These are phyloP conservation scores for Nephila pilipes DNA, from an alignment of 1,140 invertebrate genomes.

Conservation along the genomic window DNA sequence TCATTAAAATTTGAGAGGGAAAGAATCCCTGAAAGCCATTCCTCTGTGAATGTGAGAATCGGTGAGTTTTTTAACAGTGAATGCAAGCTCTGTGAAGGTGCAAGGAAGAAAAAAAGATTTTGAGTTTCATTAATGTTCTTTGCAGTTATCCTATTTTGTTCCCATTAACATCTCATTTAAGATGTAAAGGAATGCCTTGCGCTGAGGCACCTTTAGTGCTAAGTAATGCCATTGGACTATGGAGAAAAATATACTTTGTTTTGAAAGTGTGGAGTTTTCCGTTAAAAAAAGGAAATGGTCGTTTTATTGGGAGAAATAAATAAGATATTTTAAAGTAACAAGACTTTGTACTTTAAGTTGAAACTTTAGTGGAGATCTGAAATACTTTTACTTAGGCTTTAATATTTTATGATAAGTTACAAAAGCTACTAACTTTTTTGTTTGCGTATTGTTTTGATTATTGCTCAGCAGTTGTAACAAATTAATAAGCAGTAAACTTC, in stretches of 20 bases:
- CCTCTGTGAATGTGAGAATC: background rate
- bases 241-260: background rate
- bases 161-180: background rate
- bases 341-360: no score
- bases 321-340: no score
- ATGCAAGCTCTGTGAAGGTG: background rate
- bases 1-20: slow-evolving; percentile 37
- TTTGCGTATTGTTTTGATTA: no score
- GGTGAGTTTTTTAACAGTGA: background rate
- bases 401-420: no score
- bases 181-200: background rate
- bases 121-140: background rate
- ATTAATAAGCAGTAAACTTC: no score
- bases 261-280: background rate
- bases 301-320: background rate
- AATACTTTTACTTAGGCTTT: no score
- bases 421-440: no score
- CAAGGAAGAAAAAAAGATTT: background rate
- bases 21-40: background rate
- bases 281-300: background rate
- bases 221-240: background rate
- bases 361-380: no score
- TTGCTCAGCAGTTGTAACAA: no score
- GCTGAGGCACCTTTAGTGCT: background rate
- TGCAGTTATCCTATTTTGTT: background rate